These are phyloP conservation scores for Rhizomys pruinosus DNA, from an alignment of 2,113 vertebrate genomes.

Conservation along the genomic window DNA sequence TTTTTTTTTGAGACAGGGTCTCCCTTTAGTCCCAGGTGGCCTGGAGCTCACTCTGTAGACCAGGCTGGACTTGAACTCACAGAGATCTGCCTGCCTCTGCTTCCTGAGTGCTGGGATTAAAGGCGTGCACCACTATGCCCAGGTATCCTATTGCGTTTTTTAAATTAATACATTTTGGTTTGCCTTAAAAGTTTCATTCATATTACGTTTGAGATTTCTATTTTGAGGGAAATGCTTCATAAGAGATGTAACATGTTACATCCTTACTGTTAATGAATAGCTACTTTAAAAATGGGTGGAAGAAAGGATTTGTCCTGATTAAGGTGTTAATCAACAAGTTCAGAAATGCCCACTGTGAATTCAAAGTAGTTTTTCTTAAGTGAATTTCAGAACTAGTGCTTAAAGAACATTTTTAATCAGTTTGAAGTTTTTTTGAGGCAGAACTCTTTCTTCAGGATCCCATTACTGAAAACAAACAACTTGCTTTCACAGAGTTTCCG, in stretches of 20 bases:
- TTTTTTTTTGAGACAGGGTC: too few relatives aligned
- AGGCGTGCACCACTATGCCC: too few relatives aligned
- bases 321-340: not conserved
- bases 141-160: not conserved
- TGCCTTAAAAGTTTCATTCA: constrained; percentile 1
- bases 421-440: constrained; percentile 19
- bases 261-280: constrained; percentile 14
- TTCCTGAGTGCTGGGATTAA: too few relatives aligned
- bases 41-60: too few relatives aligned
- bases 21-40: too few relatives aligned
- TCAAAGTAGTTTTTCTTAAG: constrained; percentile 25
- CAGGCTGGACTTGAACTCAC: too few relatives aligned
- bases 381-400: not conserved
- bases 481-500: too few relatives aligned
- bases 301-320: constrained; percentile 11
- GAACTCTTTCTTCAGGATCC: constrained; percentile 41
- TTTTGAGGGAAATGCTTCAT: not conserved
- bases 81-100: too few relatives aligned
- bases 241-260: not conserved
- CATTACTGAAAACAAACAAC: constrained; percentile 7
- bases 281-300: constrained; percentile 9
- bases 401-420: constrained; percentile 33
- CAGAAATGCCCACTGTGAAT: constrained; percentile 7
- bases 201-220: constrained; percentile 39
- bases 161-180: constrained; percentile 21